phyloP scores from a whole-genome alignment of 2,797 vertebrate genomes.

The Lepus oiostolus region DNA sequence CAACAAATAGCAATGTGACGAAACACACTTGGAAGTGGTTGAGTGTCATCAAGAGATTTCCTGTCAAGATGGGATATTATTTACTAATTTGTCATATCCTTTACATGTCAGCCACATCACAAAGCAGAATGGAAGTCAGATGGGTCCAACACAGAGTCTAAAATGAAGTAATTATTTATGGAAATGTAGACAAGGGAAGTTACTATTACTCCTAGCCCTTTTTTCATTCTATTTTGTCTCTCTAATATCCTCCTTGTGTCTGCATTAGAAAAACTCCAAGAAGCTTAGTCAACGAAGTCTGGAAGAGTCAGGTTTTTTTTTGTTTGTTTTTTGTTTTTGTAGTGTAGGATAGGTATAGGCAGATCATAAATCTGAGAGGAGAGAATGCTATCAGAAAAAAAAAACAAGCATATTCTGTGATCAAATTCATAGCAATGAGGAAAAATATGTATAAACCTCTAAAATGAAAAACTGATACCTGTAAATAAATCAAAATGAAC shows the following conservation, averaged over 20 bases:
- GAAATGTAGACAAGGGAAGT: neutral
- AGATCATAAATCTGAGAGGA: neutral
- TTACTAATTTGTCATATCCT: neutral
- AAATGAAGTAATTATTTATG: neutral
- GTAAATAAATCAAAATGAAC: neutral
- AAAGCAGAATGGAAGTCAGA: neutral
- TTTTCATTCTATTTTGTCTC: neutral
- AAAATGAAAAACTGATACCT: neutral
- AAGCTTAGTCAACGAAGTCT: neutral
- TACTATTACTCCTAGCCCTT: neutral
- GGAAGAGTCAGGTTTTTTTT: neutral
- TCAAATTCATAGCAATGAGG: neutral
- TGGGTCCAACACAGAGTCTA: neutral
- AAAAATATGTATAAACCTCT: neutral
- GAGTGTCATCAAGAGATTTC: neutral
- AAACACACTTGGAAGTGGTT: neutral
- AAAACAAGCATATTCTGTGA: neutral
- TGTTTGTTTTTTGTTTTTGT: too few species aligned
- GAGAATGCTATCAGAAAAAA: neutral
- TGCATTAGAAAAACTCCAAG: neutral
- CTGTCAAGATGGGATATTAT: neutral
- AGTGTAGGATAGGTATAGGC: neutral
- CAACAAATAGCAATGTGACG: neutral
- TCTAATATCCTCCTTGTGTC: neutral
- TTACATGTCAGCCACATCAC: neutral